Percentiles rank a stretch among this genome's conserved stretches.
Evolutionary conservation across 2,113 vertebrate genomes (phyloP).

Genomic region (Perca schrenkii): DNA sequence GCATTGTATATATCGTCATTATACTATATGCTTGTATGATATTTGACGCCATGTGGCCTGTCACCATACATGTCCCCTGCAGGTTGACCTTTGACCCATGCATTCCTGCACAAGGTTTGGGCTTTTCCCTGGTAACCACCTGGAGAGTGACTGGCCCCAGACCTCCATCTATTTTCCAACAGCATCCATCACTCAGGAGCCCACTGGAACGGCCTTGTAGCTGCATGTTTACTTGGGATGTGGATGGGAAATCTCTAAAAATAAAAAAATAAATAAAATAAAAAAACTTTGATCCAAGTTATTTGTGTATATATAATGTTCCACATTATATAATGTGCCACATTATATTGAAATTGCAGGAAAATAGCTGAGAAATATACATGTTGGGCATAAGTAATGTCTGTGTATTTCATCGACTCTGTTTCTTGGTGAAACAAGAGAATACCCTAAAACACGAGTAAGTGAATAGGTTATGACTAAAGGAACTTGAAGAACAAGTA

Average conservation of each 20-base stretch:
- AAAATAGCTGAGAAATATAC: background rate
- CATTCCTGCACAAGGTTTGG: conserved; percentile 66
- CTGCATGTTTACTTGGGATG: background rate
- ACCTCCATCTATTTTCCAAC: conserved; percentile 4
- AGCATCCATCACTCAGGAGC: conserved; percentile 43
- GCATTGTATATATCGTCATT: background rate
- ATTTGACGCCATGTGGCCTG: conserved; percentile 26
- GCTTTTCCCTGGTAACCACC: conserved; percentile 58
- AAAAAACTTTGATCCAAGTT: background rate
- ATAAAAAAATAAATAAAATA: background rate
- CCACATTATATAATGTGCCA: background rate
- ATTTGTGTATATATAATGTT: background rate
- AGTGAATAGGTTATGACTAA: background rate
- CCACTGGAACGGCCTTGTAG: background rate
- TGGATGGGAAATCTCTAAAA: background rate
- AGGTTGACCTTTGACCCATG: conserved; percentile 65
- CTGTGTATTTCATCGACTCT: too few relatives aligned
- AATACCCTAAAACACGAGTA: background rate
- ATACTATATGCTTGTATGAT: conserved; percentile 3
- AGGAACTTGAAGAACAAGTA: background rate
- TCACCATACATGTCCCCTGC: conserved; percentile 58
- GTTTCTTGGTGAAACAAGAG: background rate
- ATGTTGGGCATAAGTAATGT: background rate
- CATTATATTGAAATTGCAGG: background rate
- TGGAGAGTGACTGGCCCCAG: conserved; percentile 47